Evolutionary conservation across 2,888 invertebrate species (phyloP).

Genomic region (Eilema caniola): DNA sequence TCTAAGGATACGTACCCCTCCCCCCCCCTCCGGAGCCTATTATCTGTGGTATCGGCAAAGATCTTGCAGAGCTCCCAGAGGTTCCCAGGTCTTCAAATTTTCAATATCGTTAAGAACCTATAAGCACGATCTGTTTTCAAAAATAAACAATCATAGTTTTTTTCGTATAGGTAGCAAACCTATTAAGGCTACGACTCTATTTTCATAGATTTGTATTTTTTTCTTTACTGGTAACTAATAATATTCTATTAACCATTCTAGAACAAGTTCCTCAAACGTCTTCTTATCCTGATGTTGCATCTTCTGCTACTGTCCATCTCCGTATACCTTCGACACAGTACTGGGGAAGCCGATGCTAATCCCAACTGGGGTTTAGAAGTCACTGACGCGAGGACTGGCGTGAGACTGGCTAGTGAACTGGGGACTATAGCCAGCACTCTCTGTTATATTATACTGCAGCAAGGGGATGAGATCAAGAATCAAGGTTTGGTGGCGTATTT

Average conservation of each 20-base stretch:
- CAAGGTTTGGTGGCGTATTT: conserved; percentile 96
- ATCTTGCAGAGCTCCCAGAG: too few species aligned
- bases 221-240: neutral
- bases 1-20: too few species aligned
- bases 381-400: conserved; percentile 74
- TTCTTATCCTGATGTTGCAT: conserved; percentile 95
- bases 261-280: conserved; percentile 97
- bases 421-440: conserved; percentile 95
- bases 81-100: too few species aligned
- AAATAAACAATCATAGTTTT: too few species aligned
- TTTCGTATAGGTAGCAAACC: too few species aligned
- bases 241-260: conserved; percentile 67
- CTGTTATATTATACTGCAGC: conserved; percentile 95
- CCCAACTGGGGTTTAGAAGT: conserved; percentile 77
- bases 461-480: conserved; percentile 97
- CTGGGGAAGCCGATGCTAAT: conserved; percentile 70
- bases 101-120: too few species aligned
- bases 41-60: too few species aligned
- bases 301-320: conserved; percentile 95
- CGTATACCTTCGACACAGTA: conserved; percentile 94
- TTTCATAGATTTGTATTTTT: too few species aligned
- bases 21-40: too few species aligned
- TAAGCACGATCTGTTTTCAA: too few species aligned
- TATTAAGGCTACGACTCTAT: too few species aligned
- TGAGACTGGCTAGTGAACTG: conserved; percentile 93